These are phyloP conservation scores for Lasioglossum morio DNA, from an alignment of 2,888 invertebrate species.

Conservation along the genomic window DNA sequence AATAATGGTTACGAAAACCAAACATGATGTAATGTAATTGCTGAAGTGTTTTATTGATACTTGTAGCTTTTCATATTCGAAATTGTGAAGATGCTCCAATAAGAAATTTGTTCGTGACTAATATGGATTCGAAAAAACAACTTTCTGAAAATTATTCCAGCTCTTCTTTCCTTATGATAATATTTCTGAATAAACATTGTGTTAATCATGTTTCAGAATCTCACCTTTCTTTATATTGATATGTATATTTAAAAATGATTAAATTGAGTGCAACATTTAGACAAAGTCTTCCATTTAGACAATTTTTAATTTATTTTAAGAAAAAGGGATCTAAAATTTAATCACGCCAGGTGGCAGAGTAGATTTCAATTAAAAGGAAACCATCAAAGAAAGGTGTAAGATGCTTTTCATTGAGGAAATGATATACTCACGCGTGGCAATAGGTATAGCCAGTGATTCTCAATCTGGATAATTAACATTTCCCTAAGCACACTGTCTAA, in stretches of 20 bases:
- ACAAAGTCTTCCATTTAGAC: neutral
- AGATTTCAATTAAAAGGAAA: neutral
- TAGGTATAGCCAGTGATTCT: neutral
- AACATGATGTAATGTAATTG: neutral
- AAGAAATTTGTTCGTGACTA: neutral
- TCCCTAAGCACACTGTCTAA: neutral
- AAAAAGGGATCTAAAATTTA: neutral
- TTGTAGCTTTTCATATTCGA: slow-evolving; percentile 6
- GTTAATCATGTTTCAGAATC: neutral
- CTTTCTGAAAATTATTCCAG: neutral
- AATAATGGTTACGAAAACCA: neutral
- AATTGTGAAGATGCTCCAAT: neutral
- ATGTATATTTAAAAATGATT: neutral
- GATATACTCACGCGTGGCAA: neutral
- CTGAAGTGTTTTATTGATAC: neutral
- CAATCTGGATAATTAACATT: neutral
- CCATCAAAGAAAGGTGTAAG: neutral
- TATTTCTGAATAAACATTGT: neutral
- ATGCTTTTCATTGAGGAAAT: neutral
- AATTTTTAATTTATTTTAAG: neutral
- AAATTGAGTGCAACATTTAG: neutral
- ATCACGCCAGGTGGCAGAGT: neutral
- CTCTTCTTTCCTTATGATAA: neutral
- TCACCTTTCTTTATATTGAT: neutral
- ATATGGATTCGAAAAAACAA: neutral